Base-by-base conservation (phyloP, 2,888 invertebrate species). In the Mesorhabditis spiculigera region DNA sequence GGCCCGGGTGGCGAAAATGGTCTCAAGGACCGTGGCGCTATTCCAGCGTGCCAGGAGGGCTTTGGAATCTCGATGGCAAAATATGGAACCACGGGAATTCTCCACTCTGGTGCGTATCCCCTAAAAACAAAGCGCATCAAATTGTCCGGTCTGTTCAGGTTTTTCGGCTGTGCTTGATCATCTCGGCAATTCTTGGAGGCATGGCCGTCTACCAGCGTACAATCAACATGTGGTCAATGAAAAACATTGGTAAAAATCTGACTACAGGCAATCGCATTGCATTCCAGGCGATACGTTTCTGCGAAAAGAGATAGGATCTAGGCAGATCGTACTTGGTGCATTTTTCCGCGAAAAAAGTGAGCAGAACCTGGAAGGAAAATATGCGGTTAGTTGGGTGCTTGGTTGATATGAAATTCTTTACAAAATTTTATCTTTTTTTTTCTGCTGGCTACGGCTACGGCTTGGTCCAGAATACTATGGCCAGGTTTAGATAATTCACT, bases 171-270 rank as follows among this genome's bases (percentile, higher is more conserved):
- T 74, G 78, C 0, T 64, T 82, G 4, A 70, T 80, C 42, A 42
- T 80, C 8, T 70, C 75, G 50, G 79, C 77, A 28, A 69, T 80
- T 61, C 61, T 82, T 1, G 71, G 72, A 65, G 82, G 81, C 4
- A 71, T 76, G 41, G 78, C 81, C 5, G 74, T 81, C 67, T 82
- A 81, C 67, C 76, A 81, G 50, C 63, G 83, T 65, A 83, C 81
- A 28, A 84, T 85, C 62, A 84, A 84, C 67, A 78, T 85, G 80
- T 84, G 84, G 84, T 74, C 83, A 8, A 71, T 84, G 78, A 84
- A 84, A 70, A 84, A 84, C 66, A 74, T 84, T 50, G 84, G 83
- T 50, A 50, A 50, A 50, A 50, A n/a, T 13, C 8, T 13, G n/a
- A n/a, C 58, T 50, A 13, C 58, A 13, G 8, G 8, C n/a, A n/a